Percentiles rank a stretch among this genome's conserved stretches.
Conservation (phyloP, 1,140 invertebrate genomes). For the Bombus polaris region DNA sequence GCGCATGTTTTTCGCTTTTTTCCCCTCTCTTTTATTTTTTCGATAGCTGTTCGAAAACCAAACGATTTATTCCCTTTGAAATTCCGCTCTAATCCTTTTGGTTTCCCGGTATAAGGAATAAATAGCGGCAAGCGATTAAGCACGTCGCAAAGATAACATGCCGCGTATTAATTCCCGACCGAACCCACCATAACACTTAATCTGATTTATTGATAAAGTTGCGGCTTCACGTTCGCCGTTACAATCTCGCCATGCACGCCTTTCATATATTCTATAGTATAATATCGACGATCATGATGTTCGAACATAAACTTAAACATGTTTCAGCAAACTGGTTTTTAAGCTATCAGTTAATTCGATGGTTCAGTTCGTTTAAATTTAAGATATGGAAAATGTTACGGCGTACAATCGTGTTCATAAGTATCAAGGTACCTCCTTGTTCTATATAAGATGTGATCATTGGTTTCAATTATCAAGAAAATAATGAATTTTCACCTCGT, state of each 20-base stretch:
- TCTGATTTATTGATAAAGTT: constrained; percentile 49
- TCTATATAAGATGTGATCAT: no score
- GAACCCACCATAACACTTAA: constrained; percentile 13
- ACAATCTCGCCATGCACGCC: not conserved
- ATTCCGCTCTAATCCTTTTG: constrained; percentile 54
- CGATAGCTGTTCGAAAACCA: constrained; percentile 17
- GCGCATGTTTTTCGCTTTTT: not conserved
- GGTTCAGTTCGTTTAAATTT: no score
- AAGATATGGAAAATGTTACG: no score
- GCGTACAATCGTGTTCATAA: no score
- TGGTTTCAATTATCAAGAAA: no score
- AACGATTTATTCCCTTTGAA: constrained; percentile 53
- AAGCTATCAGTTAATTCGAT: no score
- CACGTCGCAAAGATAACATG: constrained; percentile 16
- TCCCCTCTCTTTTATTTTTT: not conserved
- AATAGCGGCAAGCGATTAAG: constrained; percentile 57
- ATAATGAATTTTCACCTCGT: no score
- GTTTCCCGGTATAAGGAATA: constrained; percentile 43
- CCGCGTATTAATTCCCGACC: constrained; percentile 35
- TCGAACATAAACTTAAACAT: no score
- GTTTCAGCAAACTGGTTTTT: no score
- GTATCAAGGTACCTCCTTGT: no score
- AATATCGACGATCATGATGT: no score
- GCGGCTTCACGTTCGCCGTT: not conserved
- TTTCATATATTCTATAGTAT: no score